Base-by-base conservation (phyloP, 2,888 invertebrate species). In the Epirrita christyi region DNA sequence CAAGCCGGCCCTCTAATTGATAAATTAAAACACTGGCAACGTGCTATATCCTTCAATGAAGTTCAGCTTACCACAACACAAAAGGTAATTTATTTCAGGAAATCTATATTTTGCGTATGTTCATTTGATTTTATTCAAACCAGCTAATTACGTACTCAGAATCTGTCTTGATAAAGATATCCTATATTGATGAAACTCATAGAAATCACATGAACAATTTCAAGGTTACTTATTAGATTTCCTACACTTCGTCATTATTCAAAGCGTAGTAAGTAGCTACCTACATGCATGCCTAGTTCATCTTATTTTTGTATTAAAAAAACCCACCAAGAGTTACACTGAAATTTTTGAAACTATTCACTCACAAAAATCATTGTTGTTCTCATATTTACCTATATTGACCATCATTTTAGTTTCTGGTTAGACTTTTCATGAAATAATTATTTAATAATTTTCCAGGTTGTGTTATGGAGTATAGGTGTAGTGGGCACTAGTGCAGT, bases 401-500 rank as follows among this genome's bases (percentile, higher is more conserved):
- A n/a, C n/a, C n/a, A n/a, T n/a, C n/a, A n/a, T n/a, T n/a, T n/a
- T n/a, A n/a, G n/a, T n/a, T n/a, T n/a, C n/a, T n/a, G n/a, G n/a
- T n/a, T n/a, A n/a, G n/a, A n/a, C n/a, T n/a, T n/a, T n/a, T n/a
- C n/a, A n/a, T n/a, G n/a, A n/a, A n/a, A 21, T 21, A 4, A 2
- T 21, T 21, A 21, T 3, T 21, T 2, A 9, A 7, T 0, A 7
- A 10, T 13, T 41, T 56, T 37, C 4, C 74, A 96, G 95, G 93
- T 96, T 57, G 93, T 96, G 55, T 86, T 96, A 73, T 93, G 96
- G 78, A 95, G 96, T 64, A 92, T 96, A 64, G 94, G 96, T 47
- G 94, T 96, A 37, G 89, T 92, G 29, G 92, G 92, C 27, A 93
- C 94, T 41, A 96, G 98, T 75, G 94, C 97, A 14, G 94, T 96